Base-by-base conservation (phyloP, 2,888 invertebrate species). In the Lysandra bellargus region DNA sequence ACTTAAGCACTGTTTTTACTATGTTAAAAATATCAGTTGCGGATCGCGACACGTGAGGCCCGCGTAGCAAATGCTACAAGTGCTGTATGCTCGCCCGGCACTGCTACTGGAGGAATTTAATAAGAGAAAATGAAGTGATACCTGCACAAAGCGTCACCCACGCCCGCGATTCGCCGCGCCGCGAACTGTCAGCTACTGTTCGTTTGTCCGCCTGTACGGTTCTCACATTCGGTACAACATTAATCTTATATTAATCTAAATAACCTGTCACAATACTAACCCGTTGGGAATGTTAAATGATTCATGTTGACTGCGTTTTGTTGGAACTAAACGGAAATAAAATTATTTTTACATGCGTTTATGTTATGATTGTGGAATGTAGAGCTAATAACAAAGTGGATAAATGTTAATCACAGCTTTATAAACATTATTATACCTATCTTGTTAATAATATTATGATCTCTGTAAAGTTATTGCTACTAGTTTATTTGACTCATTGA, bases 101-200 rank as follows among this genome's bases (percentile, higher is more conserved):
- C 57, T 57, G 57, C 17, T 92, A 90, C 91, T 88, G 90, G 88
- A 88, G 85, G 85, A 85, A 82, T 88, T 90, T 87, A 92, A 91
- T 88, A 92, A 87, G 85, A 90, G 90, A 88, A 90, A 91, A 92
- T 91, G 91, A 92, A 91, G 89, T 90, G 89, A 84, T 88, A 80
- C 80, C 79, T 82, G 69, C 69, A 44, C 23, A 93, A 92, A 91
- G 87, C 87, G 83, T 84, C 85, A 85, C 90, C 89, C 88, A 90
- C 90, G 90, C 92, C 81, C 83, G 83, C 84, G 86, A 88, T 87
- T 88, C 86, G 88, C 85, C 84, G 72, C 86, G 87, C 81, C 80
- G 82, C 82, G 84, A 88, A 85, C 89, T 91, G 91, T 88, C 91
- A 87, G 92, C 93, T 92, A 92, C 93, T 86, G 93, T 83, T 81